Evolutionary conservation across 2,888 invertebrate genomes (phyloP), one percentile per base, ranked within the genome.

Genomic region (Drosophila recens): DNA sequence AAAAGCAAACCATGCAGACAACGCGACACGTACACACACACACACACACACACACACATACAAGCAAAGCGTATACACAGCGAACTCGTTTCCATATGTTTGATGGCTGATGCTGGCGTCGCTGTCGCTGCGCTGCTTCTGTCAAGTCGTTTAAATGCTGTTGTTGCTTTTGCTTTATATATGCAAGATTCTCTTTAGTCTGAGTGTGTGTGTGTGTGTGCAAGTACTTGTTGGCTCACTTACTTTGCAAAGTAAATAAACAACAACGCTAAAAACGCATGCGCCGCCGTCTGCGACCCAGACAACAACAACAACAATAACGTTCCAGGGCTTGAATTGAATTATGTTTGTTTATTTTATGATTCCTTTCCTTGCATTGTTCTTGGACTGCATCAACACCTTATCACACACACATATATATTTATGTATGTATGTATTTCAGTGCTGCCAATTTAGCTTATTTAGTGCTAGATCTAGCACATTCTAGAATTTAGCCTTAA

Each of bases 1-100:
- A 82, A 82, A 85, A 80, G 70, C 68, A 62, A 74, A 68, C 68
- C 78, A 67, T 79, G 78, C 75, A 81, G 68, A 76, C 75, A 65
- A 75, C 65, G 58, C 62, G 64, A 72, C 67, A 64, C 46, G 70
- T 34, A 68, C n/a, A n/a, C n/a, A n/a, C n/a, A n/a, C n/a, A n/a
- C 49, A 71, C 42, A 54, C 17, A 66, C 48, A 64, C 9, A 48
- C 48, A 57, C n/a, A 42, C 17, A 52, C 45, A 62, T 4, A 27
- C 8, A 62, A 1, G 48, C 13, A 74, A 74, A 45, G 67, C 17
- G 20, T 58, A 51, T 48, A 75, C 42, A 63, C 53, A 71, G 20
- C 63, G 81, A 84, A 86, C 86, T 76, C 83, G 83, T 84, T 84
- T 84, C 83, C 83, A 84, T 84, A 84, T 84, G 83, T 86, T 83